Evolutionary conservation across 1,140 invertebrate genomes (phyloP).

Genomic region (Nomia melanderi): DNA sequence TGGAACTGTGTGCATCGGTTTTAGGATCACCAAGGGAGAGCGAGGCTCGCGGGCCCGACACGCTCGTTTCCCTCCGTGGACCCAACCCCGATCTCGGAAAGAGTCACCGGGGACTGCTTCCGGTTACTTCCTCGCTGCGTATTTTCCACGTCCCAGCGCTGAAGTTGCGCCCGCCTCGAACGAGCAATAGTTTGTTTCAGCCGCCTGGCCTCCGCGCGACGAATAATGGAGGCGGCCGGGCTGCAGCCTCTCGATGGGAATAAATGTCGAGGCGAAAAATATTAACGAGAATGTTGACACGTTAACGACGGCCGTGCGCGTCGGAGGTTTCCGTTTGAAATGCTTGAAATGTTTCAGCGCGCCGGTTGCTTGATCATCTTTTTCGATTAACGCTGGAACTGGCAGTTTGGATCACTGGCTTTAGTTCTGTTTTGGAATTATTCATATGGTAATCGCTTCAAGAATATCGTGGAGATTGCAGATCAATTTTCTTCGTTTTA

Average conservation of each 20-base stretch:
- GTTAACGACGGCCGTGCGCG: too few species aligned
- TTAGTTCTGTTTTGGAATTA: too few species aligned
- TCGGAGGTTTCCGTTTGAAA: too few species aligned
- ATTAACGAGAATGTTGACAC: too few species aligned
- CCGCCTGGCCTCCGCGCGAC: too few species aligned
- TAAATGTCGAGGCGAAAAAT: neutral
- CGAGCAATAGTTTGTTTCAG: constrained; percentile 11
- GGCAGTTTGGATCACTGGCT: too few species aligned
- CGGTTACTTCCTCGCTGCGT: constrained; percentile 33
- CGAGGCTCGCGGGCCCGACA: constrained; percentile 29
- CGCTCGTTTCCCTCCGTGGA: constrained; percentile 43
- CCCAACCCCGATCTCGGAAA: constrained; percentile 32
- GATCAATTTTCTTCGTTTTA: too few species aligned
- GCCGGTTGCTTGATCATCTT: too few species aligned
- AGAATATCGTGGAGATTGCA: too few species aligned
- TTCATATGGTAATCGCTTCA: too few species aligned
- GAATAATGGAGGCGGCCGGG: neutral
- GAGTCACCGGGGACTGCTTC: constrained; percentile 50
- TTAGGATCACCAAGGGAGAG: constrained; percentile 38
- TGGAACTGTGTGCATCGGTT: constrained; percentile 24
- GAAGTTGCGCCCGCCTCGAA: neutral
- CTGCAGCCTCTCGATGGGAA: neutral
- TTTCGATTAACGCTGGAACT: too few species aligned
- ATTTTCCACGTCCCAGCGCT: neutral
- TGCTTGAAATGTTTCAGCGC: too few species aligned